These are phyloP conservation scores for Drosophila antonietae DNA, from an alignment of 2,888 invertebrate genomes.

Conservation along the genomic window DNA sequence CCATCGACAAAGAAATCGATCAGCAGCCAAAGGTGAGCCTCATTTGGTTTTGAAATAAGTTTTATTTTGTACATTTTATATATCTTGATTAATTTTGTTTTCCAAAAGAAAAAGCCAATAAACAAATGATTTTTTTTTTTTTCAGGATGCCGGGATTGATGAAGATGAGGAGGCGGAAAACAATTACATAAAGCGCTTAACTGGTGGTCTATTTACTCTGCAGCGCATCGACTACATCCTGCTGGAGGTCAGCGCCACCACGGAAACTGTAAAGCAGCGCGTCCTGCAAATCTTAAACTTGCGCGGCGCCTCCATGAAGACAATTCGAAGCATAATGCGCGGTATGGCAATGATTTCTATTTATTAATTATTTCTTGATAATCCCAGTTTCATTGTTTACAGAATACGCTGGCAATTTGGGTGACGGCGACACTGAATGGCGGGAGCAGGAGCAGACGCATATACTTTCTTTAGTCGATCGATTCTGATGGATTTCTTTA, in stretches of 20 bases:
- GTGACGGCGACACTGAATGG: slow-evolving; percentile 92
- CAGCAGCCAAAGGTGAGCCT: slow-evolving; percentile 83
- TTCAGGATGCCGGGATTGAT: slow-evolving; percentile 83
- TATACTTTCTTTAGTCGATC: slow-evolving; percentile 95
- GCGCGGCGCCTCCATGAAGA: slow-evolving; percentile 95
- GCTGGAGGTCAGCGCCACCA: slow-evolving; percentile 90
- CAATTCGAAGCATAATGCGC: slow-evolving; percentile 96
- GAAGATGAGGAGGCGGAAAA: slow-evolving; percentile 93
- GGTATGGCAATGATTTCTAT: slow-evolving; percentile 86
- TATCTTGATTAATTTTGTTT: background rate
- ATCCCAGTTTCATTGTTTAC: slow-evolving; percentile 57
- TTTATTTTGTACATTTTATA: background rate
- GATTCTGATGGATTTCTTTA: slow-evolving; percentile 88
- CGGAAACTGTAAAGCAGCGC: slow-evolving; percentile 91
- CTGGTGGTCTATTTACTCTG: slow-evolving; percentile 97
- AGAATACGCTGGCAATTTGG: slow-evolving; percentile 98
- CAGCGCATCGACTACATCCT: slow-evolving; percentile 97
- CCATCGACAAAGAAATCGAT: slow-evolving; percentile 92
- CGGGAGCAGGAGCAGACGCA: slow-evolving; percentile 95
- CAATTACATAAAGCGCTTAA: slow-evolving; percentile 94
- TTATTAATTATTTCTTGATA: background rate
- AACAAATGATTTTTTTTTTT: background rate
- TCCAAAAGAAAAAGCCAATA: background rate
- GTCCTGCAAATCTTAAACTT: slow-evolving; percentile 95
- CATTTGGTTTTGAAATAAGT: too few species aligned